Evolutionary conservation across 2,888 invertebrate genomes (phyloP).

Genomic region (Lasius fuliginosus): DNA sequence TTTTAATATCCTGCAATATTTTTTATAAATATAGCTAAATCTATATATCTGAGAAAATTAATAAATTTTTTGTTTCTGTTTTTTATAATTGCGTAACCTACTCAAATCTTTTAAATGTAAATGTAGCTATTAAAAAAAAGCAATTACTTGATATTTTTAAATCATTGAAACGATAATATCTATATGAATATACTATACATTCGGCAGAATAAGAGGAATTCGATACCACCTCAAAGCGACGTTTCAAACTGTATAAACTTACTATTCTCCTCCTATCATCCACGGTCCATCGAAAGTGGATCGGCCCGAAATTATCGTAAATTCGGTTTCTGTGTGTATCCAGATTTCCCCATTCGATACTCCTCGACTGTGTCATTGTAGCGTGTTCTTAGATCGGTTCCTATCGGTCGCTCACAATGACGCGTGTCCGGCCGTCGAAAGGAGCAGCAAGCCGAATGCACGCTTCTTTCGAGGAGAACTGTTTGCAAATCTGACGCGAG

Average conservation of each 20-base stretch:
- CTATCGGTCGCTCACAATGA: constrained; percentile 73
- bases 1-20: neutral
- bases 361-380: constrained; percentile 63
- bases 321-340: constrained; percentile 49
- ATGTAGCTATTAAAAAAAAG: neutral
- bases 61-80: neutral
- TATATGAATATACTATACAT: neutral
- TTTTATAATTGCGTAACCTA: neutral
- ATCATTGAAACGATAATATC: constrained; percentile 31
- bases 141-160: constrained; percentile 5
- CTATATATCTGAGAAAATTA: neutral
- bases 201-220: constrained; percentile 22
- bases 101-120: neutral
- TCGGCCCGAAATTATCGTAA: constrained; percentile 65
- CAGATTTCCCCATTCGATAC: constrained; percentile 51
- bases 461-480: constrained; percentile 63
- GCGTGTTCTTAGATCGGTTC: constrained; percentile 59
- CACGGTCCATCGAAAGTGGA: constrained; percentile 57
- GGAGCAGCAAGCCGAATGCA: constrained; percentile 73
- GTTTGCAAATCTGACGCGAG: constrained; percentile 81
- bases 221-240: constrained; percentile 44
- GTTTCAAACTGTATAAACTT: constrained; percentile 52
- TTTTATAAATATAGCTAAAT: neutral
- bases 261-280: constrained; percentile 61
- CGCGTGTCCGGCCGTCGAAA: constrained; percentile 75